Evolutionary conservation across 2,888 invertebrate species (phyloP).

Genomic region (Dasysyrphus tricinctus): DNA sequence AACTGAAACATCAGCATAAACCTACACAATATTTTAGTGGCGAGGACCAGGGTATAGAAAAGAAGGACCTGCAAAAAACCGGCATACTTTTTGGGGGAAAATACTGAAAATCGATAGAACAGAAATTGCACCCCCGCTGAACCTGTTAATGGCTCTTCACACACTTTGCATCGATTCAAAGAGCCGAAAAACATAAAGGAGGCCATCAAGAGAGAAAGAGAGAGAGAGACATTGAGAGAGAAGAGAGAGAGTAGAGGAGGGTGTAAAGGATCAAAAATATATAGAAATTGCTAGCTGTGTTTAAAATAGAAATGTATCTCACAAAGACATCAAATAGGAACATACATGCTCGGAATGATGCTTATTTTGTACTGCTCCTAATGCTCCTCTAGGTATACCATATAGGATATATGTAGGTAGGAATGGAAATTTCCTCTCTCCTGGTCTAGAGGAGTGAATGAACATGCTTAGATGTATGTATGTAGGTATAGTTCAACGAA

Average conservation of each 20-base stretch:
- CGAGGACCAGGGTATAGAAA: not conserved
- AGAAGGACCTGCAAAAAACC: conserved; percentile 13
- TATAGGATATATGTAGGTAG: not conserved
- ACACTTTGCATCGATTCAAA: conserved; percentile 22
- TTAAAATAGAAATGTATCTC: conserved; percentile 54
- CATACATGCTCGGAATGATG: conserved; percentile 19
- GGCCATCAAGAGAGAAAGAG: not conserved
- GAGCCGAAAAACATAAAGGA: conserved; percentile 1
- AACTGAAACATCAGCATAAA: conserved; percentile 56
- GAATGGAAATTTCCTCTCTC: conserved; percentile 43
- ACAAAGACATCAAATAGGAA: not conserved
- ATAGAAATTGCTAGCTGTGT: conserved; percentile 26
- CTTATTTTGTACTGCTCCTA: conserved; percentile 2
- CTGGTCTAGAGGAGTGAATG: conserved; percentile 40
- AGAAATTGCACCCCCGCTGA: conserved; percentile 64
- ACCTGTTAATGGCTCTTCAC: conserved; percentile 59
- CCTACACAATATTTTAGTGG: conserved; percentile 31
- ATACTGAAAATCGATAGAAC: conserved; percentile 69
- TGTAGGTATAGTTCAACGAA: not conserved
- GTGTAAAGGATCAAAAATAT: conserved; percentile 11
- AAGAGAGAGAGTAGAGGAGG: not conserved
- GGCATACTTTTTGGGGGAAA: conserved; percentile 29
- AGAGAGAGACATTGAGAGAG: not conserved
- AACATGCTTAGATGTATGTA: conserved; percentile 9
- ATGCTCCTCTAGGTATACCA: not conserved